Evolutionary conservation across 2,888 invertebrate genomes (phyloP).

Genomic region (Chelonus formosanus): DNA sequence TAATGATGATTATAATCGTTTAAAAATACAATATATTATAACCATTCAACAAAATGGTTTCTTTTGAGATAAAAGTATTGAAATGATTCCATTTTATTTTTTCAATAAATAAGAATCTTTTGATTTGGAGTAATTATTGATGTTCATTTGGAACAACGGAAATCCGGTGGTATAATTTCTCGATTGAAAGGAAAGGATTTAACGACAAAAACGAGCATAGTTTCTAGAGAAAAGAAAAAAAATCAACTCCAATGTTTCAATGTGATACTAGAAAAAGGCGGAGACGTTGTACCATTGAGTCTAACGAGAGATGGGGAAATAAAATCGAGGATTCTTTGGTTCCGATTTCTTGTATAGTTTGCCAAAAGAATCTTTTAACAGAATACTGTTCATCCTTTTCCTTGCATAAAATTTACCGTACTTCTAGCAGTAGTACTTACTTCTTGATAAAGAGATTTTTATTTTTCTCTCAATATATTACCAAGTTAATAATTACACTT

Average conservation of each 20-base stretch:
- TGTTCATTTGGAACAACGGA: conserved; percentile 10
- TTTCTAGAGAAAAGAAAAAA: conserved; percentile 23
- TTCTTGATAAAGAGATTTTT: too few relatives aligned
- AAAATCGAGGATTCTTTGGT: background rate
- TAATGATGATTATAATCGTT: too few relatives aligned
- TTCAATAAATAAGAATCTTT: too few relatives aligned
- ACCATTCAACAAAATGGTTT: too few relatives aligned
- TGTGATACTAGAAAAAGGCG: conserved; percentile 35
- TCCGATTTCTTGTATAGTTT: conserved; percentile 17
- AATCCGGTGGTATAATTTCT: conserved; percentile 29
- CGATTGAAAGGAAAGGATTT: conserved; percentile 27
- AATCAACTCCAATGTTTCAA: conserved; percentile 31
- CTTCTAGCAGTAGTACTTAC: too few relatives aligned
- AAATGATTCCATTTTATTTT: too few relatives aligned
- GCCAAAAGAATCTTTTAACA: conserved; percentile 16
- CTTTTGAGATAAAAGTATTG: too few relatives aligned
- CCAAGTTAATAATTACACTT: too few relatives aligned
- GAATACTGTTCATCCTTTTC: conserved; percentile 12
- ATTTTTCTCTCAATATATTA: too few relatives aligned
- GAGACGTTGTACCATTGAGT: conserved; percentile 10
- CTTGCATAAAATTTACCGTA: conserved; percentile 1
- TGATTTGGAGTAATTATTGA: conserved; percentile 1
- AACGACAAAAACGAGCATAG: background rate
- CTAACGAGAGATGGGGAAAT: conserved; percentile 4
- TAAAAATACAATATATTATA: too few relatives aligned